Evolutionary conservation across 2,888 invertebrate species (phyloP), one percentile per base, ranked within the genome.

Genomic region (Drosophila mimica): DNA sequence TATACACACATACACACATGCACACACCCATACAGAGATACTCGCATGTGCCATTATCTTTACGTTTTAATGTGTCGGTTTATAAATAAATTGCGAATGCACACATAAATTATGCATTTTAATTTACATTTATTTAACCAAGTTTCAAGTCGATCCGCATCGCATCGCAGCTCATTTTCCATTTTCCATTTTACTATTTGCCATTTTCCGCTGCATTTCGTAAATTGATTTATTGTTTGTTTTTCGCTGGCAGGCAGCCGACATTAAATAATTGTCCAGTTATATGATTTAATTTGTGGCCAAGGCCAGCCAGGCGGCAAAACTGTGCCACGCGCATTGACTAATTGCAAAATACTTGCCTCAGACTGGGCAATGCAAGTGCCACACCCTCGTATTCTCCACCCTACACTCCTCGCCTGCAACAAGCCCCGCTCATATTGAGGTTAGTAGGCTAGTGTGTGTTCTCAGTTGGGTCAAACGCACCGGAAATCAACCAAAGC

Each of bases 281-380:
- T 91, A 87, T 89, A 88, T 88, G 91, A 88, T 87, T 88, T 91
- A 91, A 88, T 88, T 88, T 88, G 91, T 86, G 91, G 87, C 88
- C 87, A 80, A 71, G 73, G 89, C 81, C 81, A 82, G 71, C 64
- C 63, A 67, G 63, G 63, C 70, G 69, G 67, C 74, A 68, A 77
- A 77, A 88, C 67, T 78, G 78, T 72, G 84, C 84, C 83, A 76
- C 82, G 68, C 70, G 72, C 76, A 61, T 82, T 87, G 86, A 89
- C 85, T 89, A 91, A 91, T 91, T 86, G 91, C 83, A 56, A 80
- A 60, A 69, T 78, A 68, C 82, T 82, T 79, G 62, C 51, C 53
- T 57, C 64, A 28, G 61, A 48, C 63, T 30, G 56, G 46, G 54
- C 34, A 63, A 30, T 36, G 48, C 56, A 57, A 43, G 31, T 51